These are phyloP conservation scores for Hirundo rustica DNA, from an alignment of 2,797 vertebrate species.

Conservation along the genomic window DNA sequence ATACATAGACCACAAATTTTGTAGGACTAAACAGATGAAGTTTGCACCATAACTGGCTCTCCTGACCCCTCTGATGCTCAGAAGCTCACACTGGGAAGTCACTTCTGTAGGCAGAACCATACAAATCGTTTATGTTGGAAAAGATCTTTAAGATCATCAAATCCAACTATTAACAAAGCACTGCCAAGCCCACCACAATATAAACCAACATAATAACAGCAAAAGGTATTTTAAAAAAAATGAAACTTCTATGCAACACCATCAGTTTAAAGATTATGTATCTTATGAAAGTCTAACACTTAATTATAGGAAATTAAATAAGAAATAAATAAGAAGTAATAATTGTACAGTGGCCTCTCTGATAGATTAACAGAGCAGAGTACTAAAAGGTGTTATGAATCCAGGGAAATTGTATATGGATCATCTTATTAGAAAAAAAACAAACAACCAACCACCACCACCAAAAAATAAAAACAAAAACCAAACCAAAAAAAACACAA, in stretches of 20 bases:
- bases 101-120: not conserved
- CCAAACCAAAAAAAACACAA: not conserved
- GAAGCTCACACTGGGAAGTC: not conserved
- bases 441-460: rapidly evolving
- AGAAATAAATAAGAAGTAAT: not conserved
- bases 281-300: not conserved
- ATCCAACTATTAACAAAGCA: not conserved
- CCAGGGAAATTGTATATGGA: not conserved
- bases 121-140: not conserved
- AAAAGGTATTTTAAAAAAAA: not conserved
- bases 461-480: not conserved
- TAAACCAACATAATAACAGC: not conserved
- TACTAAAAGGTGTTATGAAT: not conserved
- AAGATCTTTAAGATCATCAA: not conserved
- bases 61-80: not conserved
- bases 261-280: not conserved
- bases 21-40: not conserved
- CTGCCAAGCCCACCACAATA: not conserved
- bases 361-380: not conserved
- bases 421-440: not conserved
- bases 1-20: not conserved
- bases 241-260: not conserved
- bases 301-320: not conserved
- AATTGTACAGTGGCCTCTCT: not conserved
- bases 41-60: not conserved